Conservation (phyloP, 2,113 vertebrate species). For the Microtus montanus region DNA sequence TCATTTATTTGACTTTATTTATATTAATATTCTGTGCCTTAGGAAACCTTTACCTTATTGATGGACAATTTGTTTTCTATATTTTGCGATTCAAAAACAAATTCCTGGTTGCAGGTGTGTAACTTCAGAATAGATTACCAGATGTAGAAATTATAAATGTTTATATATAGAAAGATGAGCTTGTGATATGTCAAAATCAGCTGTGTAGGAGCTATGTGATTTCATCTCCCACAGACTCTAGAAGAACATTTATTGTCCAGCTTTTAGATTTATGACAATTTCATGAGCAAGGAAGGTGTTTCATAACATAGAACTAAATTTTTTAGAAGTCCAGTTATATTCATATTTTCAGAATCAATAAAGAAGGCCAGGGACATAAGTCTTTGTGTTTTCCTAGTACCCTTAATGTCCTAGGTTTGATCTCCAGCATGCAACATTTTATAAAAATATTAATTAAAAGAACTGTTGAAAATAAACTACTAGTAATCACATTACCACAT, state of each 20-base stretch:
- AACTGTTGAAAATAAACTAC: not conserved
- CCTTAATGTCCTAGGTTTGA: not conserved
- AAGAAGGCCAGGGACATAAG: fast-evolving
- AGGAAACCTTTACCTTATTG: not conserved
- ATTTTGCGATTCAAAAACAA: conserved; percentile 16
- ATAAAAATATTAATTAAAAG: not conserved
- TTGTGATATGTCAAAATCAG: not conserved
- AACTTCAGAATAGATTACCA: not conserved
- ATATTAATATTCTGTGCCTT: not conserved
- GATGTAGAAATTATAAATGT: not conserved
- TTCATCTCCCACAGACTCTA: not conserved
- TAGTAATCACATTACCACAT: not conserved
- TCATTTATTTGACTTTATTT: not conserved
- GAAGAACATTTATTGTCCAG: not conserved
- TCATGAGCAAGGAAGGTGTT: not conserved
- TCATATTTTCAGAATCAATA: not conserved
- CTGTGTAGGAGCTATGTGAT: not conserved
- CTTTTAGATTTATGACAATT: not conserved
- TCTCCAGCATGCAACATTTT: not conserved
- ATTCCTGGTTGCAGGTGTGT: not conserved
- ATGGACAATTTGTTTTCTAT: not conserved
- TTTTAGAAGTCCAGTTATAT: not conserved
- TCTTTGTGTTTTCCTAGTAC: no score
- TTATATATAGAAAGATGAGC: not conserved
- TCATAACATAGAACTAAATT: not conserved